These are phyloP conservation scores for Smutsia temminckii DNA, from an alignment of 2,797 vertebrate species.

Conservation along the genomic window DNA sequence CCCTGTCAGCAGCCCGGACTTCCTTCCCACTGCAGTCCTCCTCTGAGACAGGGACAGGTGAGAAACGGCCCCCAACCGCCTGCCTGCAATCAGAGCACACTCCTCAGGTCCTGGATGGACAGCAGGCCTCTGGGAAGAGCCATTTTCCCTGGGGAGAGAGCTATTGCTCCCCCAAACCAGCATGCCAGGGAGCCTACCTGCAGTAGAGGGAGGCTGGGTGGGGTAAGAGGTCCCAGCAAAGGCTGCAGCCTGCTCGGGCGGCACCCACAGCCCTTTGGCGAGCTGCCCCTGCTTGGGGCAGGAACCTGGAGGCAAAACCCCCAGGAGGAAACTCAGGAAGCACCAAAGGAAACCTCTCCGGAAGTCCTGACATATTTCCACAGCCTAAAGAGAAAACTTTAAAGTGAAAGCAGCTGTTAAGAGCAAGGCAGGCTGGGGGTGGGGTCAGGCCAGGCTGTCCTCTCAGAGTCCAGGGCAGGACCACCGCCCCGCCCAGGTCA, in stretches of 20 bases:
- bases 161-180: not conserved
- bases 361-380: slow-evolving; percentile 56
- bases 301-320: not conserved
- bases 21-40: not conserved
- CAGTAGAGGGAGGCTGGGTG: not conserved
- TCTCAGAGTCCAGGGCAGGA: not conserved
- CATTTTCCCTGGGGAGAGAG: not conserved
- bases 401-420: not conserved
- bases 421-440: not conserved
- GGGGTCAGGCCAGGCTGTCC: not conserved
- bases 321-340: slow-evolving; percentile 54
- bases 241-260: not conserved
- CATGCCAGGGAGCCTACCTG: not conserved
- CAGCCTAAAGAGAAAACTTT: not conserved
- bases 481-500: not conserved
- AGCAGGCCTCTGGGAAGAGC: not conserved
- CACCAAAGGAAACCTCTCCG: slow-evolving; percentile 49
- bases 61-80: not conserved
- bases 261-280: not conserved
- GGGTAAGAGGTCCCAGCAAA: not conserved
- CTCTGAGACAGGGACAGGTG: not conserved
- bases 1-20: not conserved
- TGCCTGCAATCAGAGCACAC: not conserved
- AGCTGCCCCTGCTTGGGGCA: not conserved
- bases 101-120: not conserved